Evolutionary conservation across 2,113 vertebrate genomes (phyloP).

Genomic region (Oreocharis arfaki): DNA sequence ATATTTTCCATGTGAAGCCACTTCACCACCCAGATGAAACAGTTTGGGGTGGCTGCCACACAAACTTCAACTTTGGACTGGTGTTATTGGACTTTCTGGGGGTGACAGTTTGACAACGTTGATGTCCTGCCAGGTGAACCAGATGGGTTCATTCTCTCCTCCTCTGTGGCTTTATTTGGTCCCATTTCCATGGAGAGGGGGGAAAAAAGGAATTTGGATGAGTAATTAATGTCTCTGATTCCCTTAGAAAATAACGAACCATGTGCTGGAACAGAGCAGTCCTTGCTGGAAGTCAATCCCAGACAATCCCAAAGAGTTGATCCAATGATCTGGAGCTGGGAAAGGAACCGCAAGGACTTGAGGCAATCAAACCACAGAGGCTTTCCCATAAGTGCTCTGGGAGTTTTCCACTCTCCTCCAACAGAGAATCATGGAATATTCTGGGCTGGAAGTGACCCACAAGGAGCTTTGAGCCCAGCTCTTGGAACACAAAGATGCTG

Average conservation of each 20-base stretch:
- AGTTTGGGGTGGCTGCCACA: neutral
- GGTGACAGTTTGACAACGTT: fast-evolving
- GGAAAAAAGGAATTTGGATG: neutral
- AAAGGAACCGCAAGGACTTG: neutral
- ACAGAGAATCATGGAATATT: neutral
- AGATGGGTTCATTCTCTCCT: neutral
- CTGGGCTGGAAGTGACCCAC: neutral
- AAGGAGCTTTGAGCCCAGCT: neutral
- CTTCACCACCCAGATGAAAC: neutral
- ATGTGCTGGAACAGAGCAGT: neutral
- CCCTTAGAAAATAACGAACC: neutral
- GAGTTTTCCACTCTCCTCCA: neutral
- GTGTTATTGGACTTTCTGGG: neutral
- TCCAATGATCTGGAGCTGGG: neutral
- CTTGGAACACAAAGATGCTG: neutral
- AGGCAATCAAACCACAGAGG: neutral
- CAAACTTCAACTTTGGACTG: neutral
- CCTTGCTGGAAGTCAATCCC: neutral
- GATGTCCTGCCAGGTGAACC: neutral
- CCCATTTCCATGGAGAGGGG: neutral
- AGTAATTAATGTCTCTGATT: neutral
- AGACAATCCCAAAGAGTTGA: neutral
- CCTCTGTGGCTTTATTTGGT: neutral
- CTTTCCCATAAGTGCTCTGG: neutral
- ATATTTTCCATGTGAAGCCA: neutral